Base-by-base conservation (phyloP, 2,888 invertebrate species). In the Amblyjoppa fuscipennis region DNA sequence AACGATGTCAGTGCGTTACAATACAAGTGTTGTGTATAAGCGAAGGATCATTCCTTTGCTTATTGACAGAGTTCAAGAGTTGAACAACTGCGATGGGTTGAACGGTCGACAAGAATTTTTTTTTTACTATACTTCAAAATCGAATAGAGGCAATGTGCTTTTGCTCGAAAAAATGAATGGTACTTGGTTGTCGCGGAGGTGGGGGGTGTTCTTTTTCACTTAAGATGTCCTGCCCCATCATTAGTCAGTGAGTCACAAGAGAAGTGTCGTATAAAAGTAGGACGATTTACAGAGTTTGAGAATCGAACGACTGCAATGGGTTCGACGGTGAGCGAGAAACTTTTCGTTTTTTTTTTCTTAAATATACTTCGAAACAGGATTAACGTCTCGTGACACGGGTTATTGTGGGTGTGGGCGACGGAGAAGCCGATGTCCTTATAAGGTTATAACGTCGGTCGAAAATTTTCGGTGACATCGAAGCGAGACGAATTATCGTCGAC, bases 381-480 rank as follows among this genome's bases (percentile, higher is more conserved):
- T 38, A 41, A 25, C 25, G 31, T 64, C 64, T 31, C 41, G 38
- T 20, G 45, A 68, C 51, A n/a, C 3, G 31, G 64, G 25, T 64
- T 56, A 69, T 69, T 69, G 81, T 88, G 88, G 87, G 87, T 86
- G 86, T 83, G 87, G 80, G 75, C 81, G 73, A 49, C 11, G 68
- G 45, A 78, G 87, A 90, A 90, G 87, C 87, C 85, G 74, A 79
- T 89, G 66, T 82, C 91, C 91, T 85, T 91, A 91, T 91, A 91
- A 90, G 91, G 91, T 91, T 91, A 91, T 87, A 86, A 25, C 28
- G 71, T 69, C 78, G 79, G 41, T 41, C 59, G 61, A 51, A 68
- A 69, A 68, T 76, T 82, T 80, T 80, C 82, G 74, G 59, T 51
- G 68, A 76, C 31, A 68, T 66, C 66, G 51, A 76, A 70, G 56